These are phyloP conservation scores for Typhlichthys subterraneus DNA, from an alignment of 2,797 vertebrate genomes.

Conservation along the genomic window DNA sequence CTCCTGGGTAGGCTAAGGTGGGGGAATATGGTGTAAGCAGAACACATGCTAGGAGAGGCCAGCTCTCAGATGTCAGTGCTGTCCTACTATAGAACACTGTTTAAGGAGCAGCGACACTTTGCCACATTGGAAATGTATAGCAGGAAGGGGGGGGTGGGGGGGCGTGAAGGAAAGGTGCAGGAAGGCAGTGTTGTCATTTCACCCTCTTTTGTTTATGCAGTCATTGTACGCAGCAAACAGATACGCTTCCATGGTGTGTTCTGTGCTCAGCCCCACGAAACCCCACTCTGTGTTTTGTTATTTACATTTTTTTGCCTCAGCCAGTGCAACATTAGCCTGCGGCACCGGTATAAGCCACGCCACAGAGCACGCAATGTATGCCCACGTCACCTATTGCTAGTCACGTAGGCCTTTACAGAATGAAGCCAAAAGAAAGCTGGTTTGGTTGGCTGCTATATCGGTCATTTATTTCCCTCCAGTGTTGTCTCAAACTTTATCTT, in stretches of 20 bases:
- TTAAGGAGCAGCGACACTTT: constrained; percentile 24
- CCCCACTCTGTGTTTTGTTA: background rate
- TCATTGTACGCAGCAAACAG: constrained; percentile 33
- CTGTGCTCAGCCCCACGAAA: too few species aligned
- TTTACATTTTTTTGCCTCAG: constrained; percentile 17
- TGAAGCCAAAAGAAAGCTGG: too few species aligned
- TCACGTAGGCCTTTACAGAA: too few species aligned
- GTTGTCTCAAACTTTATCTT: constrained; percentile 7
- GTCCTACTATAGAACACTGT: constrained; percentile 44
- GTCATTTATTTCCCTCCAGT: background rate
- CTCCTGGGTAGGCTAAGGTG: constrained; percentile 35
- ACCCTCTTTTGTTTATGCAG: constrained; percentile 6
- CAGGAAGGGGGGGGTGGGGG: too few species aligned
- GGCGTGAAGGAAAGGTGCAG: too few species aligned
- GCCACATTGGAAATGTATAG: background rate
- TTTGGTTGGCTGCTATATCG: background rate
- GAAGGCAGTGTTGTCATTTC: too few species aligned
- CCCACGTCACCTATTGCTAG: too few species aligned
- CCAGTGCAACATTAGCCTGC: constrained; percentile 12
- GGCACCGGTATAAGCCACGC: too few species aligned
- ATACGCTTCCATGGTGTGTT: too few species aligned
- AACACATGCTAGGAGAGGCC: constrained; percentile 28
- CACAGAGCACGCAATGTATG: too few species aligned
- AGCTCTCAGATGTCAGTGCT: constrained; percentile 53
- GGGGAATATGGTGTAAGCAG: constrained; percentile 38